Conservation (phyloP, 2,113 vertebrate genomes). For the Forbesichthys agassizii region DNA sequence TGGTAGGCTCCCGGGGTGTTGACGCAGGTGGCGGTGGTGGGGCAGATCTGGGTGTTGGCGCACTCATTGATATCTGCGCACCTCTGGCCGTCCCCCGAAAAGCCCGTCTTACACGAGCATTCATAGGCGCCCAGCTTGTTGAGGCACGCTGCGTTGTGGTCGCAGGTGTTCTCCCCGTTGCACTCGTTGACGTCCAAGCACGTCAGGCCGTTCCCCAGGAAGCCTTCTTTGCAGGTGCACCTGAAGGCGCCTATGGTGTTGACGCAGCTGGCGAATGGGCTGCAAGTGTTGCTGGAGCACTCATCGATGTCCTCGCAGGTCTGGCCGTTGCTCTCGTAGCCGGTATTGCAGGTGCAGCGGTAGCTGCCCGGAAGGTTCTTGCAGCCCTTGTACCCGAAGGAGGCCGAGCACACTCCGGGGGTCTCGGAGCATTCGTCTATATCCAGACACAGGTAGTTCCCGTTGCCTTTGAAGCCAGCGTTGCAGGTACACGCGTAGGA, state of each 20-base stretch:
- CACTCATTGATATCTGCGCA: conserved; percentile 81
- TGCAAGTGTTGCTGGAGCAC: conserved; percentile 73
- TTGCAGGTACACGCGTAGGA: conserved; percentile 80
- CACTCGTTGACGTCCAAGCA: conserved; percentile 83
- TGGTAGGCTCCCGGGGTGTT: conserved; percentile 76
- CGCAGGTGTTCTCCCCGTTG: conserved; percentile 59
- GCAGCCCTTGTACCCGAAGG: conserved; percentile 77
- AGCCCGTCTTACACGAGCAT: conserved; percentile 76
- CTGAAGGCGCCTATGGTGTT: conserved; percentile 74
- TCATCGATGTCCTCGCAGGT: conserved; percentile 79
- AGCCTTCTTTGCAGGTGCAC: conserved; percentile 76
- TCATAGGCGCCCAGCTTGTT: conserved; percentile 77
- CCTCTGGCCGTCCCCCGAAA: conserved; percentile 64
- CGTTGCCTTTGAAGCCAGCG: conserved; percentile 80
- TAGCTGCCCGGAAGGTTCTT: conserved; percentile 77
- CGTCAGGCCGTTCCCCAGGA: conserved; percentile 74
- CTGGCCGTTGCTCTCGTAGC: conserved; percentile 73
- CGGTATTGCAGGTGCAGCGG: conserved; percentile 70
- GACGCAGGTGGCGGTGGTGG: conserved; percentile 66
- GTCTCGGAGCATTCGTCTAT: conserved; percentile 80
- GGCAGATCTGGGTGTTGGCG: conserved; percentile 56
- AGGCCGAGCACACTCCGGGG: conserved; percentile 67
- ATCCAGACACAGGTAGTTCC: conserved; percentile 82
- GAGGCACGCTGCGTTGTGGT: conserved; percentile 69
- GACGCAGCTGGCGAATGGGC: conserved; percentile 66